Conservation (phyloP, 2,113 vertebrate genomes). For the Ptilorrhoa leucosticta region DNA sequence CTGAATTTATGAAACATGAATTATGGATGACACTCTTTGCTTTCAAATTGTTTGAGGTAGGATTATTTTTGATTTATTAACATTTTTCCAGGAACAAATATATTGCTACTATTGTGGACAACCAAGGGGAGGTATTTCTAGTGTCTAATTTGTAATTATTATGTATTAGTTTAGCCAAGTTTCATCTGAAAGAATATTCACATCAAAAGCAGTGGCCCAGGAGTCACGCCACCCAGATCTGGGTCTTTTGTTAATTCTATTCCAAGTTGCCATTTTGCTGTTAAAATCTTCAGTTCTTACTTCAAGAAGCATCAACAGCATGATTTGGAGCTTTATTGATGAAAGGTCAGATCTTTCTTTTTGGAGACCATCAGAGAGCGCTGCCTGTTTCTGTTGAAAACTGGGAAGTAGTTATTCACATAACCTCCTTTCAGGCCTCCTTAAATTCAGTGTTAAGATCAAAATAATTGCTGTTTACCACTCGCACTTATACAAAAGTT, state of each 20-base stretch:
- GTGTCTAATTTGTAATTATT: neutral
- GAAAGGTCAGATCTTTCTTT: neutral
- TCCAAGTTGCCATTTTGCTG: neutral
- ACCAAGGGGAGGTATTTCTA: neutral
- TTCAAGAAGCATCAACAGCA: neutral
- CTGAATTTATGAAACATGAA: neutral
- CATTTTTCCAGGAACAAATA: neutral
- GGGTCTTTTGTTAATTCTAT: neutral
- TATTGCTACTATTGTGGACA: neutral
- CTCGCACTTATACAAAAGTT: accelerated
- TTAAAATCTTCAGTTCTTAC: neutral
- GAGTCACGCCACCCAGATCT: neutral
- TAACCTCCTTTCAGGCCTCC: neutral
- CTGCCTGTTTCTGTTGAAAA: neutral
- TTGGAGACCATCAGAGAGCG: neutral
- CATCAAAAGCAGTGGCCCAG: neutral
- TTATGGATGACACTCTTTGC: neutral
- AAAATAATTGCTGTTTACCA: neutral
- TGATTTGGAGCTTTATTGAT: neutral
- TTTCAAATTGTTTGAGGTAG: neutral
- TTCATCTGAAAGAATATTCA: neutral
- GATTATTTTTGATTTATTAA: neutral
- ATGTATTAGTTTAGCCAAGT: neutral
- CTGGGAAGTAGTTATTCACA: neutral
- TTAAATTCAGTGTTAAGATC: neutral